Percentiles rank a stretch among this genome's conserved stretches.
Conservation (phyloP, 2,888 invertebrate genomes). For the Ecliptopera silaceata region DNA sequence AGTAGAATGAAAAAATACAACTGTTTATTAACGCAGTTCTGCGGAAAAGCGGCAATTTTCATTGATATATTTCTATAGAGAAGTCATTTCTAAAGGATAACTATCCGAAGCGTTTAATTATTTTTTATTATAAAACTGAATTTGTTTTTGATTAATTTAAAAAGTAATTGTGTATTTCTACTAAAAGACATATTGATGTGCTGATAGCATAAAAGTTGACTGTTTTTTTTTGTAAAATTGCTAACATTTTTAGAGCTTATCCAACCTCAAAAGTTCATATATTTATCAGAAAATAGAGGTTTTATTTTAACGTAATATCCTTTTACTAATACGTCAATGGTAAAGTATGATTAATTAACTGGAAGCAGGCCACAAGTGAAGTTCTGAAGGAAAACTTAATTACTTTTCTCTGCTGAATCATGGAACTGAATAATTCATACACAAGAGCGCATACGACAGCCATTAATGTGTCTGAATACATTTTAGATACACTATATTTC, state of each 20-base stretch:
- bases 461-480: not conserved
- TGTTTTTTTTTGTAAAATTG: no score
- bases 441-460: not conserved
- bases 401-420: conserved; percentile 73
- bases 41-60: conserved; percentile 55
- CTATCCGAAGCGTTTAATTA: no score
- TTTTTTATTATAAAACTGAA: no score
- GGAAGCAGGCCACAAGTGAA: conserved; percentile 63
- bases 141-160: no score
- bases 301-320: no score
- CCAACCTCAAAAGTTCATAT: no score
- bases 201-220: no score
- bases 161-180: no score
- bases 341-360: conserved; percentile 73
- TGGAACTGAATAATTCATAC: conserved; percentile 56
- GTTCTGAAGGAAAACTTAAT: conserved; percentile 71
- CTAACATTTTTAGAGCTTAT: no score
- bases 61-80: not conserved
- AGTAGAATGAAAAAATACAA: conserved; percentile 66
- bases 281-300: no score
- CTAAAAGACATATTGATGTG: no score
- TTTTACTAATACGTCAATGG: conserved; percentile 25
- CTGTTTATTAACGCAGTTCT: conserved; percentile 70
- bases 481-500: not conserved
- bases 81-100: not conserved